These are phyloP conservation scores for Meriones unguiculatus DNA, from an alignment of 2,113 vertebrate genomes.

Conservation along the genomic window DNA sequence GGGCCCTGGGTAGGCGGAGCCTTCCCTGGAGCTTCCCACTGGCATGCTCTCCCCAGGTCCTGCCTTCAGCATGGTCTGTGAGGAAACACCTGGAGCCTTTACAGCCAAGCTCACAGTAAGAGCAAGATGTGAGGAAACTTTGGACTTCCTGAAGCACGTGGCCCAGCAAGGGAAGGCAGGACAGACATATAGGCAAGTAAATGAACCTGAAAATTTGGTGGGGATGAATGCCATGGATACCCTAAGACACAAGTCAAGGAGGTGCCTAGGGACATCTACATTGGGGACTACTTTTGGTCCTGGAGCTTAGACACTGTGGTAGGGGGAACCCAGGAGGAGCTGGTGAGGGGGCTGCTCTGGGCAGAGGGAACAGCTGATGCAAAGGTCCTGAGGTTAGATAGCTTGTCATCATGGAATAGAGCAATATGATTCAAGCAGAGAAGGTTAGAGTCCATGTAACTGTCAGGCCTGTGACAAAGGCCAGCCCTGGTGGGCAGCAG, in stretches of 20 bases:
- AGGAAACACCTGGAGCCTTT: background rate
- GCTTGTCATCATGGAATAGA: background rate
- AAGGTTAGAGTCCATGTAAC: background rate
- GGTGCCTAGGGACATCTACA: rapidly evolving
- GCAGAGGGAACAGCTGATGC: background rate
- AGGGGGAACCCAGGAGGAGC: background rate
- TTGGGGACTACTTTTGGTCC: background rate
- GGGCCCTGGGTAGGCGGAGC: background rate
- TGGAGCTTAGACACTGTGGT: background rate
- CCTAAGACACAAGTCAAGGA: background rate
- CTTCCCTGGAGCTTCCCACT: background rate
- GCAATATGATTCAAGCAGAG: background rate
- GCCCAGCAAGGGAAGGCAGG: background rate
- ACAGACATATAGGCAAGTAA: background rate
- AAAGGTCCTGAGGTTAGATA: background rate
- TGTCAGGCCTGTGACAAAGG: background rate
- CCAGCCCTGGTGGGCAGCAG: background rate
- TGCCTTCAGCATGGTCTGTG: too few relatives aligned
- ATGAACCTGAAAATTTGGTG: background rate
- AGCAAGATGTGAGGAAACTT: background rate
- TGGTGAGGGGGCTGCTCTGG: background rate
- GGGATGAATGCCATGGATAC: background rate
- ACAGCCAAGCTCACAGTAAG: background rate
- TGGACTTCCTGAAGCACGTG: background rate
- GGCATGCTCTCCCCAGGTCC: background rate